A percentile compares a stretch with the other conserved stretches of the same genome.
phyloP scores from a whole-genome alignment of 2,888 invertebrate genomes.

The Phlogophora meticulosa region DNA sequence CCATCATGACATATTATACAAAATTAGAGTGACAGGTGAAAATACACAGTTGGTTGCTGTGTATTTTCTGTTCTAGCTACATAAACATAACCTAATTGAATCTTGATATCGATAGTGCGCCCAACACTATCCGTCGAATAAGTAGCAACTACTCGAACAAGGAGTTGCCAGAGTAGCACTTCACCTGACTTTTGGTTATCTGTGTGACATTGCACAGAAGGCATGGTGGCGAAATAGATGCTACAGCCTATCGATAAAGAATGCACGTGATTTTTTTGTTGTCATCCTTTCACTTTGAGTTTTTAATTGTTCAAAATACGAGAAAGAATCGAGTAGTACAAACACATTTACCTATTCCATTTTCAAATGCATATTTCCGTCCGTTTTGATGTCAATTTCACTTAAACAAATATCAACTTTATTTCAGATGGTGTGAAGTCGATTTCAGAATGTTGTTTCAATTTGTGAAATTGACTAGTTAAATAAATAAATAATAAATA shows the following conservation, averaged over 20 bases:
- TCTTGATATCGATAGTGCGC: conserved; percentile 52
- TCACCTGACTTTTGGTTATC: conserved; percentile 85
- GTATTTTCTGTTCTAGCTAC: too few species aligned
- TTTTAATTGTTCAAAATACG: conserved; percentile 23
- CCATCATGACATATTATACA: too few species aligned
- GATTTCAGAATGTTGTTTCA: too few species aligned
- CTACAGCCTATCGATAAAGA: conserved; percentile 72
- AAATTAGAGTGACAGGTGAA: too few species aligned
- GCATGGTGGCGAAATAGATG: conserved; percentile 82
- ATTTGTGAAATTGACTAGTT: too few species aligned
- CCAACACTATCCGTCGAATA: conserved; percentile 73
- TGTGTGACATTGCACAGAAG: conserved; percentile 84
- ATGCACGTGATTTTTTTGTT: conserved; percentile 57
- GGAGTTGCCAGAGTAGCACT: conserved; percentile 80
- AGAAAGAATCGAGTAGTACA: not conserved
- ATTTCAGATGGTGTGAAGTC: too few species aligned
- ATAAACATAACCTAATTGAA: too few species aligned
- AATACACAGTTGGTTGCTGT: too few species aligned
- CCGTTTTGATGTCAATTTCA: too few species aligned
- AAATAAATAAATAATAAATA: too few species aligned
- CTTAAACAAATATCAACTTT: too few species aligned
- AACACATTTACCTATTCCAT: not conserved
- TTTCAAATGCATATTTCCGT: too few species aligned
- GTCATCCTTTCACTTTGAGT: conserved; percentile 35
- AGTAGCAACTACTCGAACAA: conserved; percentile 73